Evolutionary conservation across 1,140 invertebrate species (phyloP).

Genomic region (Trachymyrmex septentrionalis): DNA sequence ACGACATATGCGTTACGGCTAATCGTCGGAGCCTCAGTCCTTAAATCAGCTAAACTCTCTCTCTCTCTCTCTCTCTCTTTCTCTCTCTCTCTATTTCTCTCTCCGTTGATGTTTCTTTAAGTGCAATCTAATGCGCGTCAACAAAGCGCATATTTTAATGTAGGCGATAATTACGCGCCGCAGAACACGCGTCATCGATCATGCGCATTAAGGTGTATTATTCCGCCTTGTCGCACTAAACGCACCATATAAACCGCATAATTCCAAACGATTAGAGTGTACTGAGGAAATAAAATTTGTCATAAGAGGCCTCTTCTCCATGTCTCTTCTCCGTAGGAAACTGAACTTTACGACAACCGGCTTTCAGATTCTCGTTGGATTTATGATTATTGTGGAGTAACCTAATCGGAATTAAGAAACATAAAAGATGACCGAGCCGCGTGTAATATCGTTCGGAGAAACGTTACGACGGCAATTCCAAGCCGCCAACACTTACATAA

Average conservation of each 20-base stretch:
- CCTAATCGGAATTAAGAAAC: slow-evolving; percentile 74
- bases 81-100: slow-evolving; percentile 47
- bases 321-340: slow-evolving; percentile 46
- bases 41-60: slow-evolving; percentile 48
- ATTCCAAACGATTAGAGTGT: slow-evolving; percentile 63
- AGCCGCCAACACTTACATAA: slow-evolving; percentile 21
- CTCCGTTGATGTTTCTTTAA: slow-evolving; percentile 47
- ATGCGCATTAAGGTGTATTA: slow-evolving; percentile 33
- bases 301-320: slow-evolving; percentile 44
- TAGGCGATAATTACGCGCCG: slow-evolving; percentile 37
- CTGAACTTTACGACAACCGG: slow-evolving; percentile 68
- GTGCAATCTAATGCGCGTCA: slow-evolving; percentile 52
- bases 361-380: slow-evolving; percentile 53
- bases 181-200: slow-evolving; percentile 48
- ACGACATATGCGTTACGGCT: slow-evolving; percentile 23
- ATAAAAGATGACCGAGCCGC: background rate
- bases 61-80: slow-evolving; percentile 30
- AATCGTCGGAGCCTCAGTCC: slow-evolving; percentile 10
- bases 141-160: slow-evolving; percentile 52
- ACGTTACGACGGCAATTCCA: slow-evolving; percentile 1
- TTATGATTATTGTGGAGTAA: slow-evolving; percentile 75
- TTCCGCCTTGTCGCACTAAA: slow-evolving; percentile 2
- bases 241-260: slow-evolving; percentile 51
- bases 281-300: slow-evolving; percentile 77
- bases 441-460: slow-evolving; percentile 36